Evolutionary conservation across 2,113 vertebrate genomes (phyloP), one percentile per base, ranked within the genome.

Genomic region (Apistogramma diplotaenia): DNA sequence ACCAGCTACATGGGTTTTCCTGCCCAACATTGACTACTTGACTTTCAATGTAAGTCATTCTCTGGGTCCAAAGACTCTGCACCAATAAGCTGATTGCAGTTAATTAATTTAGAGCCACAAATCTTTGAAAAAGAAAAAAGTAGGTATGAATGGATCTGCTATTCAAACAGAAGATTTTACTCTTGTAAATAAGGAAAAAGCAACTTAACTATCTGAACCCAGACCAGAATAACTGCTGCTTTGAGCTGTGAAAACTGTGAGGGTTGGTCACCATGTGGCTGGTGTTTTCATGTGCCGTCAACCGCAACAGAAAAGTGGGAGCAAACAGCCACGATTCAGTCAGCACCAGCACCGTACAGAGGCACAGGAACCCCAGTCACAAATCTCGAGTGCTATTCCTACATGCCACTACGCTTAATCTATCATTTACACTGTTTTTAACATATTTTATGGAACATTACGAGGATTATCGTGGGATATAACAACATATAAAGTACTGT

Each of bases 271-370:
- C 96, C 96, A 94, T 97, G 97, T 96, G 96, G 97, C 98, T 97
- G 97, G 96, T 97, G 96, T 96, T 96, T 97, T 97, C 98, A 99
- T 99, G 98, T 99, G 98, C 99, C 98, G 98, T 99, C 98, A 99
- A 99, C 98, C 98, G 98, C 98, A 99, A 99, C 98, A 99, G 98
- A 99, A 99, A 99, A 99, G 98, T 99, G 98, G 98, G 97, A 97
- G 97, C 98, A 99, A 99, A 99, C 98, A 99, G 97, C 97, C 97
- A 92, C 98, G 97, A 98, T 99, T 96, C 98, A 99, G 96, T 94
- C 86, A 96, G 97, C 98, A 98, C 96, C 91, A 97, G 96, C 95
- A 97, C 96, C 98, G 55, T 95, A 96, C 97, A 99, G 97, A 94
- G 96, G 97, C 96, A 96, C 94, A 89, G 96, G 93, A 96, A 95